Evolutionary conservation across 30 jellyfish, hydroid and myxozoan genomes (phyloP), one percentile per base, ranked within the genome.

Genomic region (Chrysaora quinquecirrha): DNA sequence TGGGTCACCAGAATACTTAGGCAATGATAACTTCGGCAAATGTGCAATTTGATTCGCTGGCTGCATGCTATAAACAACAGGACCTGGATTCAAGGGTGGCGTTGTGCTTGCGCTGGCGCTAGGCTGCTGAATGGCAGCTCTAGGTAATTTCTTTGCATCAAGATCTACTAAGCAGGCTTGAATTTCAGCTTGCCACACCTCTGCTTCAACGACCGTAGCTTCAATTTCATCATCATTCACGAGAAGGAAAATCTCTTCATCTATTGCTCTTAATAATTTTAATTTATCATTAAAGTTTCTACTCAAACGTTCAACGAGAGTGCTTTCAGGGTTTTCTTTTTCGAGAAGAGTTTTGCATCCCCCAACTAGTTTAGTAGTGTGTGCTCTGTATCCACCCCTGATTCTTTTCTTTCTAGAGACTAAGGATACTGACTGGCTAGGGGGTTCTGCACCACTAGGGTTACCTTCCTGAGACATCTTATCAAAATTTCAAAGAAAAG

Each of bases 141-240:
- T 69, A n/a, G 68, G 25, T 43, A 16, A 25, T 43, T 16, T 76
- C 35, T 35, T 60, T 58, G 79, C 68, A 29, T 62, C 80, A 1
- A 76, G 65, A 18, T 56, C 78, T 1, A 58, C 79, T 21, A 76
- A 52, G 19, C 30, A 28, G 43, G 80, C 78, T 31, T 76, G 82
- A 25, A 76, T 76, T 76, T 76, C 88, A 10, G 80, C 58, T 62
- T 63, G 78, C 78, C 62, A 63, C 14, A 33, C 88, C 34, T 76
- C 88, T 30, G 43, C 67, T 25, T 16, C 30, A 52, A 76, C 43
- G 58, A 56, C 88, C 19, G 58, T 80, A 23, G 68, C 70, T 62
- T 76, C 79, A 62, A 63, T 58, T n/a, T 76, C 79, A 0, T 52
- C 80, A 46, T 76, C 33, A 63, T 56, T 61, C 28, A 76, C 18